A percentile compares a stretch with the other conserved stretches of the same genome.
Conservation (phyloP, 2,797 vertebrate genomes). For the Eptatretus atami region DNA sequence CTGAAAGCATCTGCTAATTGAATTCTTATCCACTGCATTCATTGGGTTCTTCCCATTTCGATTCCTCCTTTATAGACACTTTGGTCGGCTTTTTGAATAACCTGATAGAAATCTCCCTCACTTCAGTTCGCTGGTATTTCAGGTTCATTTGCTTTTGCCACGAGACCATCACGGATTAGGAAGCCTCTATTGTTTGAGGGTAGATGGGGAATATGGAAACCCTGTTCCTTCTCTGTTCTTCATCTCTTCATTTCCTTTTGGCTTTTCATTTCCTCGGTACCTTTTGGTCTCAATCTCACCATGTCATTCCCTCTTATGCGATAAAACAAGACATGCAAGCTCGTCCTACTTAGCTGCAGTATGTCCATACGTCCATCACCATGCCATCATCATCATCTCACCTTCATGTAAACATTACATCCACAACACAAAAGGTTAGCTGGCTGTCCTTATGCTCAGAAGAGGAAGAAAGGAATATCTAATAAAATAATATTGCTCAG, state of each 20-base stretch:
- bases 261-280: neutral
- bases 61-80: neutral
- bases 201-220: no score
- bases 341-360: no score
- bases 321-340: no score
- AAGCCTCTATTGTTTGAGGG: neutral
- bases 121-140: neutral
- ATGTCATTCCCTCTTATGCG: no score
- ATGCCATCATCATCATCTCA: no score
- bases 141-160: slow-evolving; percentile 1
- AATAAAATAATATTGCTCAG: neutral
- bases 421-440: no score
- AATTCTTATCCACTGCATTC: slow-evolving; percentile 3
- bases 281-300: neutral
- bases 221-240: neutral
- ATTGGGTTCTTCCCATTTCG: neutral
- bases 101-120: neutral
- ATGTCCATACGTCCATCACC: no score
- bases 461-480: no score
- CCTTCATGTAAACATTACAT: no score
- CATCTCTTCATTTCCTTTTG: neutral
- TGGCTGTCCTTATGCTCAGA: no score
- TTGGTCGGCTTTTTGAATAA: slow-evolving; percentile 5
- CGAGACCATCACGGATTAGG: slow-evolving; percentile 2
- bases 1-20: slow-evolving; percentile 3